phyloP scores from a whole-genome alignment of 2,113 vertebrate species.

The Xiphophorus hellerii region DNA sequence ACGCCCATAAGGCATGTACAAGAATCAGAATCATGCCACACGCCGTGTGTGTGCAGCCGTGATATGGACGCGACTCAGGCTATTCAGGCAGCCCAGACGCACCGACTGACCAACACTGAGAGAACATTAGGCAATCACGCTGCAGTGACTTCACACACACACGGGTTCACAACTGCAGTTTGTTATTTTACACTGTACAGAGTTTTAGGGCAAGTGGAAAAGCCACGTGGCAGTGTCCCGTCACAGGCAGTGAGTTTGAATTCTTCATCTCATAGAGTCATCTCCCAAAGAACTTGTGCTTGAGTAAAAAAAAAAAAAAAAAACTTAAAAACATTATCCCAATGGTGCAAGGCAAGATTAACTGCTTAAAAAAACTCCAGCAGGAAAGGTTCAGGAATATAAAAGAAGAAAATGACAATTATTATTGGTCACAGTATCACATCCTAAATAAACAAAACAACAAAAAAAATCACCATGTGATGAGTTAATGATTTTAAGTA shows the following conservation, averaged over 20 bases:
- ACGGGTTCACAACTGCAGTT: slow-evolving; percentile 48
- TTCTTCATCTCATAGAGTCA: slow-evolving; percentile 47
- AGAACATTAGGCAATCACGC: slow-evolving; percentile 50
- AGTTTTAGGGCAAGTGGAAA: slow-evolving; percentile 31
- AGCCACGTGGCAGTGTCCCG: slow-evolving; percentile 56
- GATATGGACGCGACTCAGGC: slow-evolving; percentile 40
- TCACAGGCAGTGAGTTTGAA: slow-evolving; percentile 56
- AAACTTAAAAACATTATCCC: not conserved
- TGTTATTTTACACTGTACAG: slow-evolving; percentile 64
- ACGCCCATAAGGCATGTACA: slow-evolving; percentile 18
- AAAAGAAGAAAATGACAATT: slow-evolving; percentile 32
- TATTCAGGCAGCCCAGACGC: slow-evolving; percentile 48
- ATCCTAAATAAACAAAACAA: slow-evolving; percentile 36
- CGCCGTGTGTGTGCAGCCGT: slow-evolving; percentile 21
- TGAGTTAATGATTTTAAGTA: slow-evolving; percentile 23
- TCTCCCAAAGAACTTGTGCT: slow-evolving; percentile 69
- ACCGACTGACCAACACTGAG: slow-evolving; percentile 61
- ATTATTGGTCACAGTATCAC: slow-evolving; percentile 70
- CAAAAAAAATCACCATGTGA: slow-evolving; percentile 7
- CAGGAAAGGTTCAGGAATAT: slow-evolving; percentile 7
- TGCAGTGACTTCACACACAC: slow-evolving; percentile 60
- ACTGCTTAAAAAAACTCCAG: slow-evolving; percentile 27
- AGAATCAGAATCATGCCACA: not conserved
- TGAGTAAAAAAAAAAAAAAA: slow-evolving; percentile 38
- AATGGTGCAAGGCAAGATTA: slow-evolving; percentile 12